phyloP scores from a whole-genome alignment of 1,140 invertebrate species.

The Papilio xuthus region DNA sequence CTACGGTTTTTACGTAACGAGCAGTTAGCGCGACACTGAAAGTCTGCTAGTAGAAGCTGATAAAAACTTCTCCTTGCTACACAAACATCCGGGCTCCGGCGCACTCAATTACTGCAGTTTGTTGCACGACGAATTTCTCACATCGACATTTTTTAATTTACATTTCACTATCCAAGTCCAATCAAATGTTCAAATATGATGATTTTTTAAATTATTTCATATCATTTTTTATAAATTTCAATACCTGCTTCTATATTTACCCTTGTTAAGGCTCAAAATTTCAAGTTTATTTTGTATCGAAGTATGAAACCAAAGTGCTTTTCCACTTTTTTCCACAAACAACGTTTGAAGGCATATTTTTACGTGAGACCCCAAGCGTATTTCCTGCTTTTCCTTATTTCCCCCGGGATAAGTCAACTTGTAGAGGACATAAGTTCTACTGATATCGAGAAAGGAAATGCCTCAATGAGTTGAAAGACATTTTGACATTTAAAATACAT shows the following conservation, averaged over 20 bases:
- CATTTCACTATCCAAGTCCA: conserved; percentile 51
- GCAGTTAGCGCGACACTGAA: conserved; percentile 57
- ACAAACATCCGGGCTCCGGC: conserved; percentile 59
- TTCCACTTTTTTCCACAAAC: conserved; percentile 40
- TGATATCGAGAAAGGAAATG: conserved; percentile 57
- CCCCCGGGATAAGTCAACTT: conserved; percentile 73
- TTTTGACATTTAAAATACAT: background rate
- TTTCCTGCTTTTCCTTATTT: conserved; percentile 75
- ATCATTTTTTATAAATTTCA: too few species aligned
- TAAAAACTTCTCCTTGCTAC: conserved; percentile 60
- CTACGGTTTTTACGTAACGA: conserved; percentile 34
- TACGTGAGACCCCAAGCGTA: conserved; percentile 67
- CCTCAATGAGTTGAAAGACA: conserved; percentile 30
- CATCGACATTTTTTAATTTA: conserved; percentile 54
- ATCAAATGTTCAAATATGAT: background rate
- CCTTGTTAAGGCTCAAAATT: too few species aligned
- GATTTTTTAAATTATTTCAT: too few species aligned
- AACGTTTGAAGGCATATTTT: conserved; percentile 71
- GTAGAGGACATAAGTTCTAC: conserved; percentile 71
- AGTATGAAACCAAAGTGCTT: conserved; percentile 5
- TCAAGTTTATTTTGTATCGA: background rate
- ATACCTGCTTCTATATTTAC: too few species aligned
- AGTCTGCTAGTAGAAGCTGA: conserved; percentile 58
- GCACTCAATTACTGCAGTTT: conserved; percentile 68
- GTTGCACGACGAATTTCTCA: conserved; percentile 60